These are phyloP conservation scores for Chondrosia reniformis DNA, from an alignment of 37 sponge, comb jelly and placozoan genomes.

Conservation along the genomic window DNA sequence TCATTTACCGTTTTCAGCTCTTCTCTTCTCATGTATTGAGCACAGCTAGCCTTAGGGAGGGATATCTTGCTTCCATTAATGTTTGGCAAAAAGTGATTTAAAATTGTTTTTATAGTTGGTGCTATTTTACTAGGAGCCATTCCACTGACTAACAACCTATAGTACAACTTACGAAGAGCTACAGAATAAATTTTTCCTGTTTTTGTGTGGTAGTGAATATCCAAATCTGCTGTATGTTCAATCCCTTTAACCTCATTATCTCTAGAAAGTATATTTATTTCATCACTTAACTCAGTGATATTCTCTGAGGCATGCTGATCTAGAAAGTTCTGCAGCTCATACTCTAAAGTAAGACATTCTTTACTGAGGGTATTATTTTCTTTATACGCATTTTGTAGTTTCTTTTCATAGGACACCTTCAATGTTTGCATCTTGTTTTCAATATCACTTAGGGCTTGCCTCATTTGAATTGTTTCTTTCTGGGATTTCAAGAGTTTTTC, in stretches of 20 bases:
- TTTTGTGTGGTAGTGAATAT: not conserved
- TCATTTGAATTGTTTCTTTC: not conserved
- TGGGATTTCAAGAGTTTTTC: not conserved
- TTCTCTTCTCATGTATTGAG: not conserved
- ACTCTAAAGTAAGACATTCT: not conserved
- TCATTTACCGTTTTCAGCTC: not conserved
- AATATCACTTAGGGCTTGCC: too few relatives aligned
- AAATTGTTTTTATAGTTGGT: not conserved
- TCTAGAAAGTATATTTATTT: too few relatives aligned
- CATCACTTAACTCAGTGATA: not conserved
- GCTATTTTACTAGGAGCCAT: not conserved
- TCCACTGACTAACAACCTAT: not conserved
- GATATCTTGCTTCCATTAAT: not conserved
- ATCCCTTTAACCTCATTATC: not conserved
- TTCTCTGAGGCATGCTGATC: not conserved
- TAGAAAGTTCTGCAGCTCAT: not conserved
- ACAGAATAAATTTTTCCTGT: not conserved
- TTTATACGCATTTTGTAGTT: not conserved
- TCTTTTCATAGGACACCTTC: not conserved
- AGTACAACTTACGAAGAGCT: not conserved
- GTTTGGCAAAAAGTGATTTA: not conserved
- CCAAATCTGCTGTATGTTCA: not conserved
- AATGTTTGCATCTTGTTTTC: too few relatives aligned
- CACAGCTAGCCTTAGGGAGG: not conserved
- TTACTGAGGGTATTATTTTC: not conserved